phyloP scores from a whole-genome alignment of 2,888 invertebrate species.

The Hemistola chrysoprasaria region DNA sequence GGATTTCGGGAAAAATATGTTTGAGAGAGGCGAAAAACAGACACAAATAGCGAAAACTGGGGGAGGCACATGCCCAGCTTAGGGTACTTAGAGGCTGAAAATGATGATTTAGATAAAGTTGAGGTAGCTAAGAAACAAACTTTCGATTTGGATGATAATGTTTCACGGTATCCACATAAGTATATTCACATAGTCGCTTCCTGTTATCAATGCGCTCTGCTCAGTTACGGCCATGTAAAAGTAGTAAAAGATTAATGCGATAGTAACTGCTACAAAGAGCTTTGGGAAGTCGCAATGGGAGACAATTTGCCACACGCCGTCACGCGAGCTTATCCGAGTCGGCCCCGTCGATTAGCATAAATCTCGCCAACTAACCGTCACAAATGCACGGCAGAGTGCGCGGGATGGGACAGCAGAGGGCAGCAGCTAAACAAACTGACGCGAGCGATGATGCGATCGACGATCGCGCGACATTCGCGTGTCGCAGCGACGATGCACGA shows the following conservation, averaged over 20 bases:
- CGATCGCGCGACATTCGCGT: conserved; percentile 58
- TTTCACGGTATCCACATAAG: too few species aligned
- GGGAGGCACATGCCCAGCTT: too few species aligned
- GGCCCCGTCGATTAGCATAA: conserved; percentile 80
- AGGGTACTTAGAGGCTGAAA: too few species aligned
- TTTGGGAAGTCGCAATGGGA: conserved; percentile 67
- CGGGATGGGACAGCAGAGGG: conserved; percentile 36
- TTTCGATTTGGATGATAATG: too few species aligned
- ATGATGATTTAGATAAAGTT: too few species aligned
- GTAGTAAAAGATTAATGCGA: conserved; percentile 51
- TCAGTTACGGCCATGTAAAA: conserved; percentile 43
- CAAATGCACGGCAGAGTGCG: conserved; percentile 68
- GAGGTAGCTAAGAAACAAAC: too few species aligned
- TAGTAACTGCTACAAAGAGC: conserved; percentile 58
- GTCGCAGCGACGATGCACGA: conserved; percentile 69
- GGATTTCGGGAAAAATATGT: too few species aligned
- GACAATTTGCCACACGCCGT: conserved; percentile 77
- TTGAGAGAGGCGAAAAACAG: too few species aligned
- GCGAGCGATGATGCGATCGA: conserved; percentile 48
- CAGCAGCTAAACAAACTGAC: conserved; percentile 59
- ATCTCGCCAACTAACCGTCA: conserved; percentile 80
- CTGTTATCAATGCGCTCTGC: conserved; percentile 45
- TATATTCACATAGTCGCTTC: conserved; percentile 15
- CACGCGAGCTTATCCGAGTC: conserved; percentile 75
- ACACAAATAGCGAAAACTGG: too few species aligned